phyloP scores from a whole-genome alignment of 1,140 invertebrate species.

The Mercenaria mercenaria region DNA sequence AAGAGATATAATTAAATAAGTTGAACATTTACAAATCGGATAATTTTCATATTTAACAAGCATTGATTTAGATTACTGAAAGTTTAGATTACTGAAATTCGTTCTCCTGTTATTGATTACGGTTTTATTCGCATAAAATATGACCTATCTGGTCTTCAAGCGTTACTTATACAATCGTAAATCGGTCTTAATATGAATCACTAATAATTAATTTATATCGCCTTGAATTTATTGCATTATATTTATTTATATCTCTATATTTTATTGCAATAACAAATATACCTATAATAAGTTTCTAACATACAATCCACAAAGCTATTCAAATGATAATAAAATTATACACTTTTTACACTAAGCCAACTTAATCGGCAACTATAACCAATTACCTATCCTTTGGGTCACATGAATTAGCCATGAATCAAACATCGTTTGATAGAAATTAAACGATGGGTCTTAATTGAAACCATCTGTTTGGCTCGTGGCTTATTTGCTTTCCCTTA shows the following conservation, averaged over 20 bases:
- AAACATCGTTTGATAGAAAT: slow-evolving; percentile 2
- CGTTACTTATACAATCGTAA: no score
- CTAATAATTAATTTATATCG: not conserved
- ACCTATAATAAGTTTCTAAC: no score
- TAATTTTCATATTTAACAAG: no score
- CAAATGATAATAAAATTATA: not conserved
- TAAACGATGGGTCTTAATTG: not conserved
- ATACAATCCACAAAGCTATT: not conserved
- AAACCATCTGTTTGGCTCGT: not conserved
- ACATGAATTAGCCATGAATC: not conserved
- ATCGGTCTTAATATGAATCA: not conserved
- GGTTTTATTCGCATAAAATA: no score
- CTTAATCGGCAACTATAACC: not conserved
- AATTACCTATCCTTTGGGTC: slow-evolving; percentile 1
- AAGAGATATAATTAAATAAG: no score
- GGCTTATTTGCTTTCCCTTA: not conserved
- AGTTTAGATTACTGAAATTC: no score
- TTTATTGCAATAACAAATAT: no score
- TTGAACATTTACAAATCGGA: no score
- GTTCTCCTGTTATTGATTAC: no score
- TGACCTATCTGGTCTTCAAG: no score
- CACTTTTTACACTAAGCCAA: not conserved
- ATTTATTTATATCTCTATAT: no score
- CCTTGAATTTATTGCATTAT: not conserved
- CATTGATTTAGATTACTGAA: no score